phyloP scores from a whole-genome alignment of 2,113 vertebrate genomes.

The Zosterops hypoxanthus region DNA sequence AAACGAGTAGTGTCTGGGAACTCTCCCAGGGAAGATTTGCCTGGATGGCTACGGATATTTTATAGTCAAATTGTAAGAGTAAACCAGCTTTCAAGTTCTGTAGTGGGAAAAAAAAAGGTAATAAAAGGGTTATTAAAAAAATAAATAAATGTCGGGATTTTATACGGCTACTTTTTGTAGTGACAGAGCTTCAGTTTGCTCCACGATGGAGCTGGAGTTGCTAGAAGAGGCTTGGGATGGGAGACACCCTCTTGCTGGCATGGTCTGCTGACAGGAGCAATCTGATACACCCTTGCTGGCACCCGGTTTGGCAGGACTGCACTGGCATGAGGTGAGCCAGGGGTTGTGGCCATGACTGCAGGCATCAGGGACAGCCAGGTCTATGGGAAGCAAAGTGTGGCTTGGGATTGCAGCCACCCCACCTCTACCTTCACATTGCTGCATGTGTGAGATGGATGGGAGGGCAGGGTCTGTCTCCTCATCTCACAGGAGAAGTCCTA shows the following conservation, averaged over 20 bases:
- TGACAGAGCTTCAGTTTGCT: neutral
- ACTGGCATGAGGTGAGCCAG: neutral
- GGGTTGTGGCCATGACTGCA: rapidly evolving
- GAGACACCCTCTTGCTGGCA: neutral
- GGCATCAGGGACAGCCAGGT: neutral
- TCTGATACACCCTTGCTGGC: neutral
- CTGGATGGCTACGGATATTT: slow-evolving; percentile 72
- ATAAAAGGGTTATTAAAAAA: slow-evolving; percentile 71
- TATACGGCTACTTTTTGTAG: neutral
- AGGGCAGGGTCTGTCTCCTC: neutral
- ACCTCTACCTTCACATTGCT: neutral
- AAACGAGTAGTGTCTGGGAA: slow-evolving; percentile 70
- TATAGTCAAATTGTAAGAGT: slow-evolving; percentile 67
- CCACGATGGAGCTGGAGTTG: neutral
- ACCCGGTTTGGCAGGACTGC: neutral
- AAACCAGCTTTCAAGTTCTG: slow-evolving; percentile 62
- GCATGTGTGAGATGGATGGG: neutral
- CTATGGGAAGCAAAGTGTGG: neutral
- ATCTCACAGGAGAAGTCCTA: neutral
- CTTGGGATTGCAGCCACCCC: neutral
- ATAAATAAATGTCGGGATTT: slow-evolving; percentile 62
- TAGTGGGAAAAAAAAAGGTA: slow-evolving; percentile 29
- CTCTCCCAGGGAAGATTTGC: slow-evolving; percentile 73
- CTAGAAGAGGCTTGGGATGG: neutral
- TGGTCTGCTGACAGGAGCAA: neutral